A percentile compares a stretch with the other conserved stretches of the same genome.
These are phyloP conservation scores for Anolis apletophallus DNA, from an alignment of 2,797 vertebrate genomes.

Conservation along the genomic window DNA sequence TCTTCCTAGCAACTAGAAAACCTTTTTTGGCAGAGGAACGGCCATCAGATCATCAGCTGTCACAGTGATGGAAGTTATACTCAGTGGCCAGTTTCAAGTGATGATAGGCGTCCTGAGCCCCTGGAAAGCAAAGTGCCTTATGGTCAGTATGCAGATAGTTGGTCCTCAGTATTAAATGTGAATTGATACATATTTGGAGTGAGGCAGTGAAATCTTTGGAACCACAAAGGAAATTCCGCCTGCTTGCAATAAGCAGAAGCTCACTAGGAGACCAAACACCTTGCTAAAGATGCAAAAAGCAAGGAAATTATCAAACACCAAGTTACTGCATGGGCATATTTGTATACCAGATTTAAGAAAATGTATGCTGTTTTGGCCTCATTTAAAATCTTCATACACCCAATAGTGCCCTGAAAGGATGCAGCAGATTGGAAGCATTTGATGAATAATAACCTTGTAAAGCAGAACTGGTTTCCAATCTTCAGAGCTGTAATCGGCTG, in stretches of 20 bases:
- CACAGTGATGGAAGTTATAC: slow-evolving; percentile 95
- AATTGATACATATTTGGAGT: background rate
- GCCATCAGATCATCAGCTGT: slow-evolving; percentile 88
- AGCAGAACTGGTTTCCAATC: background rate
- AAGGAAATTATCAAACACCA: background rate
- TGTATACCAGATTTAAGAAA: background rate
- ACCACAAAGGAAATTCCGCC: background rate
- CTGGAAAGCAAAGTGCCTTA: slow-evolving; percentile 90
- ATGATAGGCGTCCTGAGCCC: slow-evolving; percentile 80
- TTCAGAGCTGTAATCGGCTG: background rate
- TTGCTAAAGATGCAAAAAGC: background rate
- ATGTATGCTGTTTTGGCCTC: background rate
- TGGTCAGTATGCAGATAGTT: slow-evolving; percentile 81
- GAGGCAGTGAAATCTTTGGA: background rate
- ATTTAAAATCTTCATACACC: slow-evolving; percentile 1
- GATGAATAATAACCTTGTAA: slow-evolving; percentile 52
- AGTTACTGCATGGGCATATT: too few relatives aligned
- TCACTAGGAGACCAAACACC: background rate
- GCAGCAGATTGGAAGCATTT: slow-evolving; percentile 39
- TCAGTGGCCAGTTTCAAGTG: slow-evolving; percentile 85
- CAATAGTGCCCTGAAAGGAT: background rate
- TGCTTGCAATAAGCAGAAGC: background rate
- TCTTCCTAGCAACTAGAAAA: slow-evolving; percentile 90
- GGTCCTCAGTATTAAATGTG: background rate
- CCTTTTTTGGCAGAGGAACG: slow-evolving; percentile 92